Evolutionary conservation across 2,113 vertebrate genomes (phyloP).

Genomic region (Anas platyrhynchos): DNA sequence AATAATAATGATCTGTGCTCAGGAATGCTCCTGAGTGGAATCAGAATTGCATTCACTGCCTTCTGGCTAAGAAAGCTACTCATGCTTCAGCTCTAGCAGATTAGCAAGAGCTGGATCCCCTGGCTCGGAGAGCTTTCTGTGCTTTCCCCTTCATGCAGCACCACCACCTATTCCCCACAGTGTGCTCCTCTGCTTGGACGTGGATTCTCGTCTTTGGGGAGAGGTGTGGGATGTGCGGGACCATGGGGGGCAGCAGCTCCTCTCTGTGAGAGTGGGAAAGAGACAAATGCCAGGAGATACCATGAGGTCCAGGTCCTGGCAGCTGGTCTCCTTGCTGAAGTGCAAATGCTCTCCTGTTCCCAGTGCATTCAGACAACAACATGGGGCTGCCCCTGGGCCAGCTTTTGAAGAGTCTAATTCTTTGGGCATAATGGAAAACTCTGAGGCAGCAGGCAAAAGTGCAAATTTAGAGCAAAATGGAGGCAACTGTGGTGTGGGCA

Average conservation of each 20-base stretch:
- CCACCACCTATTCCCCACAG: background rate
- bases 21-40: background rate
- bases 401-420: too few relatives aligned
- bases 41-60: background rate
- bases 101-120: background rate
- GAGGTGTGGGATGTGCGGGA: background rate
- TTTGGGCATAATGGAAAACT: too few relatives aligned
- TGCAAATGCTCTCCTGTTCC: background rate
- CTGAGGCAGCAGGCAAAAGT: background rate
- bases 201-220: background rate
- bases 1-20: background rate
- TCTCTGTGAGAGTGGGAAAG: accelerated
- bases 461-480: background rate
- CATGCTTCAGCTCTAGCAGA: background rate
- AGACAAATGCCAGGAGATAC: background rate
- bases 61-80: background rate
- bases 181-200: background rate
- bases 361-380: accelerated
- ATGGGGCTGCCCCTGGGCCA: accelerated
- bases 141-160: background rate
- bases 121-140: background rate
- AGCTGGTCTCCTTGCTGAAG: background rate
- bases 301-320: accelerated
- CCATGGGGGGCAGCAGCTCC: accelerated
- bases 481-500: accelerated